Conservation (phyloP, 2,888 invertebrate genomes). For the Aphodius granarius region DNA sequence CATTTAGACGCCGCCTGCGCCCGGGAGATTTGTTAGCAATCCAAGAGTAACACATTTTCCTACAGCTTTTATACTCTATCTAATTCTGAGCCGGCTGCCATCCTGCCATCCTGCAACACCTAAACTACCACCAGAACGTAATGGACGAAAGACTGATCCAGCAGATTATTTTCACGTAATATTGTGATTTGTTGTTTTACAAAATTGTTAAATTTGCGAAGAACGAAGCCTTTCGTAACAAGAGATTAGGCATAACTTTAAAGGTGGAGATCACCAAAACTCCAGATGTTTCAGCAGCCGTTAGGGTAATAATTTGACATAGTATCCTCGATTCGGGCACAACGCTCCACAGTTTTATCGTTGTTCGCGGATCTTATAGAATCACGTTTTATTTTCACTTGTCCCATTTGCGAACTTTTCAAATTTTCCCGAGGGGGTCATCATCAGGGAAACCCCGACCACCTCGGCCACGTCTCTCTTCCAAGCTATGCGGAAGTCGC, state of each 20-base stretch:
- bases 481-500: background rate
- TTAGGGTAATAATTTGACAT: constrained; percentile 21
- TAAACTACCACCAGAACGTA: background rate
- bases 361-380: constrained; percentile 22
- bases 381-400: constrained; percentile 27
- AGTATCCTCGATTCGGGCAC: background rate
- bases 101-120: background rate
- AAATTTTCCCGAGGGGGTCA: constrained; percentile 29
- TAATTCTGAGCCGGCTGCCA: background rate
- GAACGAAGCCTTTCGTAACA: background rate
- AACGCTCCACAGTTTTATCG: constrained; percentile 24
- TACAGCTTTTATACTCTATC: background rate
- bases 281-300: background rate
- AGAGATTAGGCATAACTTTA: background rate
- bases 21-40: background rate
- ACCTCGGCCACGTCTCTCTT: background rate
- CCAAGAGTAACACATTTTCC: background rate
- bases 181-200: background rate
- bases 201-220: no score
- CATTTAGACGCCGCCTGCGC: background rate
- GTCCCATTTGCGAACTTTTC: constrained; percentile 28
- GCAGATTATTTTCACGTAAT: background rate
- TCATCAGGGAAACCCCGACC: constrained; percentile 4
- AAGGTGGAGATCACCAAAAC: background rate
- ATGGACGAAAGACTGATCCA: background rate